These are phyloP conservation scores for Coreius guichenoti DNA, from an alignment of 2,797 vertebrate species.

Conservation along the genomic window DNA sequence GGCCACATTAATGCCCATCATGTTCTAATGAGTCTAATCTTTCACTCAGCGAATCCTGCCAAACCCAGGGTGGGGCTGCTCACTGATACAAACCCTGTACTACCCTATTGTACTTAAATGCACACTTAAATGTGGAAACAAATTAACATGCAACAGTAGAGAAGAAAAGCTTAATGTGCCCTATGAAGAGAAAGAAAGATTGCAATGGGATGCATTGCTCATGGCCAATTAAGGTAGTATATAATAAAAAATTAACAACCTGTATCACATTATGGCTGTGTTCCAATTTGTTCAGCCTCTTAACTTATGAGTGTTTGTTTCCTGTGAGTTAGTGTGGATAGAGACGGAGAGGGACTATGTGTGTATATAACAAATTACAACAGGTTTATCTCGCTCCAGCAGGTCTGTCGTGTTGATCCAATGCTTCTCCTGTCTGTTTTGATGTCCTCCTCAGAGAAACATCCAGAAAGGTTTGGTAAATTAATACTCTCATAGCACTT, in stretches of 20 bases:
- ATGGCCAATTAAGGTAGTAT: conserved; percentile 27
- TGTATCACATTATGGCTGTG: conserved; percentile 5
- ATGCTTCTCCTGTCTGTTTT: neutral
- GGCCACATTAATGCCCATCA: conserved; percentile 9
- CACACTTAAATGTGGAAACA: neutral
- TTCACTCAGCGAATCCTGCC: conserved; percentile 7
- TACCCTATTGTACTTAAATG: neutral
- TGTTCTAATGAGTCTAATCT: conserved; percentile 19
- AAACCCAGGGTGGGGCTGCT: neutral
- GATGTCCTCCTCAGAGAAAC: neutral
- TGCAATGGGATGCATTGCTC: neutral
- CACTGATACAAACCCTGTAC: neutral
- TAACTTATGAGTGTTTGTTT: conserved; percentile 14
- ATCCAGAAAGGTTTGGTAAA: neutral
- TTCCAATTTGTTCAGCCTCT: conserved; percentile 16
- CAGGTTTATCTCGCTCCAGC: neutral
- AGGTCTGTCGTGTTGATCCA: conserved; percentile 12
- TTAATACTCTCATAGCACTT: neutral
- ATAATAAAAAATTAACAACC: conserved; percentile 20
- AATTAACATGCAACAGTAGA: conserved; percentile 8
- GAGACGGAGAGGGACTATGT: neutral
- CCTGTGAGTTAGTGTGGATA: neutral
- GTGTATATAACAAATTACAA: conserved; percentile 7
- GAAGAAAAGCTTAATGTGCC: neutral
- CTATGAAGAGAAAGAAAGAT: neutral